These are phyloP conservation scores for western clawed frog (Xenopus tropicalis) DNA, from an alignment of 2,113 vertebrate genomes.

Conservation along the genomic window UCB_Xtro_10.0 CM004443.2:35140501-35141000, in stretches of 20 bases:
- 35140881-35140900: slow-evolving; percentile 34
- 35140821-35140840: slow-evolving; percentile 20
- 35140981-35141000: slow-evolving; percentile 26
- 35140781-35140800: slow-evolving; percentile 44
- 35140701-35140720: slow-evolving; percentile 11
- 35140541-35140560: too few species aligned
- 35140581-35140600: background rate
- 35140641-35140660: background rate
- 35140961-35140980: slow-evolving; percentile 41
- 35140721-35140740: slow-evolving; percentile 21
- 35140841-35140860: slow-evolving; percentile 12
- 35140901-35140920: slow-evolving; percentile 12
- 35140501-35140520: too few species aligned
- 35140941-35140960: slow-evolving; percentile 23
- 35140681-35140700: slow-evolving; percentile 19
- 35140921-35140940: slow-evolving; percentile 17
- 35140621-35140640: background rate
- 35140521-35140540: too few species aligned
- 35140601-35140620: background rate
- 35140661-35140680: slow-evolving; percentile 20
- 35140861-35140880: slow-evolving; percentile 25
- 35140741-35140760: background rate
- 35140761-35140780: slow-evolving; percentile 1
- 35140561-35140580: background rate
- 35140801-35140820: slow-evolving; percentile 37